Base-by-base conservation (phyloP, 2,797 vertebrate genomes). In the Pteropus rufus region DNA sequence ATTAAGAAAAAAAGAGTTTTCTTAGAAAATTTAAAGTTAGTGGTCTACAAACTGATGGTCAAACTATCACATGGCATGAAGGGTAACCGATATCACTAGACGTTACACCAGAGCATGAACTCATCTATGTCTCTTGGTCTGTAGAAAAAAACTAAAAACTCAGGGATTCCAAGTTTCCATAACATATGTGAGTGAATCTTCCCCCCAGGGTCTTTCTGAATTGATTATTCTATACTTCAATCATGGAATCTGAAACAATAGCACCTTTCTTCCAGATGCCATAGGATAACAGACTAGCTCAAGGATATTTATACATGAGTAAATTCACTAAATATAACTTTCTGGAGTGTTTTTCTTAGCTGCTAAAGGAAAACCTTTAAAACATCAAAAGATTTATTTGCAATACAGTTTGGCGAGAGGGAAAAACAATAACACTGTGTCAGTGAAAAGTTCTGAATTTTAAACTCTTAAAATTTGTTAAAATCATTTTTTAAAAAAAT, bases 231-330 rank as follows among this genome's bases (percentile, higher is more conserved):
- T 89, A 46, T 89, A 96, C 93, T 97, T 97, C 94, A 97, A 64
- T 97, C 97, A 93, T 10, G 46, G 44, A 73, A 85, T 95, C 81
- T 89, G 93, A 93, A 97, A 97, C 96, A 98, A 98, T 97, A 96
- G 95, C 94, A 97, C 96, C 97, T 97, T 97, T 98, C 95, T 98
- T 97, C 97, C 97, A 98, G 97, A 97, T 97, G 96, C 93, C 95
- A 92, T 44, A 64, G 95, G 93, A 96, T 83, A 96, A 92, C 79
- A 79, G 85, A 92, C 79, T 97, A 93, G 95, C 97, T 97, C n/a
- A 76, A 93, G 96, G 96, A 80, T 98, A 97, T 97, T 98, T 97
- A 97, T 82, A 89, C 82, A 83, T 7, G 85, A 70, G 82, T 60
- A 96, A 94, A 97, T 93, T 94, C 96, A 96, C 96, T 83, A 96